Percentiles rank a stretch among this genome's conserved stretches.
These are phyloP conservation scores for Axinella damicornis DNA, from an alignment of 37 sponge, comb jelly and placozoan genomes.

Conservation along the genomic window DNA sequence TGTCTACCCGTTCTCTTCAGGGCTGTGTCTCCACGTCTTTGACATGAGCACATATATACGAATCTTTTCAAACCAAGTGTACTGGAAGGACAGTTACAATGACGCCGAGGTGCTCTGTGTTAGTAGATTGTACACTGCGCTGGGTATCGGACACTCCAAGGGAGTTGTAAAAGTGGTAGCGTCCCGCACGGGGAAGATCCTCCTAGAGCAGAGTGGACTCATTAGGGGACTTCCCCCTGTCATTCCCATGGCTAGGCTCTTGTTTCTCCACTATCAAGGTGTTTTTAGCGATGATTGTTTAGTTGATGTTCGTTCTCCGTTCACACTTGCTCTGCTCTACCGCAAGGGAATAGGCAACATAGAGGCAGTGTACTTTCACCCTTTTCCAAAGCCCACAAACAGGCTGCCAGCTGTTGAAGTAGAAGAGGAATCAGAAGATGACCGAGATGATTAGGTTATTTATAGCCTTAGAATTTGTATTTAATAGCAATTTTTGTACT, in stretches of 20 bases:
- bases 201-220: not conserved
- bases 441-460: not conserved
- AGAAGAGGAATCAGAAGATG: slow-evolving; percentile 41
- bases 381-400: slow-evolving; percentile 5
- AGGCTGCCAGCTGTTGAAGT: not conserved
- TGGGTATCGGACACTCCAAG: slow-evolving; percentile 41
- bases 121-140: slow-evolving; percentile 26
- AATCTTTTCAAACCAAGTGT: slow-evolving; percentile 18
- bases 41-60: slow-evolving; percentile 20
- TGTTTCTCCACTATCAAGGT: slow-evolving; percentile 32
- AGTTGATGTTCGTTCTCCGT: slow-evolving; percentile 22
- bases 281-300: slow-evolving; percentile 26
- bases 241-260: slow-evolving; percentile 31
- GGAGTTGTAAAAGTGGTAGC: slow-evolving; percentile 34
- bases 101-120: slow-evolving; percentile 29
- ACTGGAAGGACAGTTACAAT: slow-evolving; percentile 48
- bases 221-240: slow-evolving; percentile 29
- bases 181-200: slow-evolving; percentile 27
- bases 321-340: slow-evolving; percentile 29
- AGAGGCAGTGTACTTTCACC: slow-evolving; percentile 32
- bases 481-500: too few species aligned
- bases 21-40: slow-evolving; percentile 47
- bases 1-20: slow-evolving; percentile 35
- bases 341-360: slow-evolving; percentile 45
- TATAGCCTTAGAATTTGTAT: too few species aligned